A percentile compares a stretch with the other conserved stretches of the same genome.
Evolutionary conservation across 2,113 vertebrate genomes (phyloP).

Genomic region (Chaetorhynchus papuensis): DNA sequence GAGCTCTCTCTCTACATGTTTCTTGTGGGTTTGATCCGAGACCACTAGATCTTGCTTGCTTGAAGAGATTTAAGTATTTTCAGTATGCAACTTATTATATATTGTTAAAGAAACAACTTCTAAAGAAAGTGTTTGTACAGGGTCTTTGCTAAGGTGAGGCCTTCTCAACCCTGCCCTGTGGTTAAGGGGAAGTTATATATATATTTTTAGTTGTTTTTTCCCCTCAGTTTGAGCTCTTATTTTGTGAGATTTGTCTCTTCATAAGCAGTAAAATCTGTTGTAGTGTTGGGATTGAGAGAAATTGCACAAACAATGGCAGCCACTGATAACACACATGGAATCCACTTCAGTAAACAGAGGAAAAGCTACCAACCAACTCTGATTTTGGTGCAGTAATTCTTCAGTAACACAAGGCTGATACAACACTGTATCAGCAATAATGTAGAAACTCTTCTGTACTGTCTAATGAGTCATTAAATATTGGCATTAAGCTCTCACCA

Average conservation of each 20-base stretch:
- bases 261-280: not conserved
- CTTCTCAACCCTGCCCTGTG: accelerated
- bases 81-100: not conserved
- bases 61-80: not conserved
- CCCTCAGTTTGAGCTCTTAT: not conserved
- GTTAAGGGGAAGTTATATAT: not conserved
- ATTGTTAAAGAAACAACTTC: not conserved
- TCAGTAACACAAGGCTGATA: not conserved
- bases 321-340: not conserved
- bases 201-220: not conserved
- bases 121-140: not conserved
- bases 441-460: not conserved
- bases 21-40: not conserved
- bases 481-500: not conserved
- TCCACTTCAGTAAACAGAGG: not conserved
- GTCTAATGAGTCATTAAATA: not conserved
- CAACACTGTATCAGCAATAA: not conserved
- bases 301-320: not conserved
- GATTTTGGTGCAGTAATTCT: not conserved
- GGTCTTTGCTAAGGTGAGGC: not conserved
- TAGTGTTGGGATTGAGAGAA: not conserved
- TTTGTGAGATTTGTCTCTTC: not conserved
- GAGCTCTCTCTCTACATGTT: not conserved
- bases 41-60: not conserved
- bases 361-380: not conserved